Base-by-base conservation (phyloP, 2,888 invertebrate genomes). In the Isotomurus palustris region DNA sequence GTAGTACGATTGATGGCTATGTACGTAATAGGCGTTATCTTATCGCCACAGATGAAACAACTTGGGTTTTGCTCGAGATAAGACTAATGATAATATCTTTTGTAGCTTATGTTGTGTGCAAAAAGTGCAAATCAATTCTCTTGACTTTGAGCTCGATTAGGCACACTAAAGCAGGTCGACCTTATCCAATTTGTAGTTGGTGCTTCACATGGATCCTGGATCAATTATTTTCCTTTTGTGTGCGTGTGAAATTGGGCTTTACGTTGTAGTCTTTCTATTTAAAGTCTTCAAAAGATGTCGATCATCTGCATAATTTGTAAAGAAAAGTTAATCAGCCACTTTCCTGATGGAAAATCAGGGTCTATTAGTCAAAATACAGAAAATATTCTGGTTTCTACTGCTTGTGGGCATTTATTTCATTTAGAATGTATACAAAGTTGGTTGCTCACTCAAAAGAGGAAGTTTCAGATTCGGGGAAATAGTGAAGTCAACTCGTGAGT, bases 271-370 rank as follows among this genome's bases (percentile, higher is more conserved):
- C n/a, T n/a, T n/a, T n/a, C n/a, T n/a, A n/a, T n/a, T 32, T 32
- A 10, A 32, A 32, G 8, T 32, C 14, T 24, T 22, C 6, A 40
- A 32, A 60, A 60, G 36, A 61, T 61, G 58, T 62, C 61, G 10
- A 51, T 55, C 24, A 40, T 64, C 24, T 64, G 64, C 40, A 40
- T 64, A 24, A 59, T 64, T 36, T 64, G 64, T 38, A 64, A 64
- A 25, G 59, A 59, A 19, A 61, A 57, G 25, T 44, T 64, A 25
- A 41, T 61, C 10, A 57, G 53, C 32, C 40, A 28, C 41, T 49
- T 57, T 6, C 57, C 57, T 4, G 61, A 54, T 17, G 54, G 47
- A 32, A n/a, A 43, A 12, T 1, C 47, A 5, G 61, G 61, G 12
- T 61, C 61, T 8, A 35, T 61, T 27, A 57, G 57, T 19, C 53